These are phyloP conservation scores for Caracal caracal DNA, from an alignment of 2,113 vertebrate species.

Conservation along the genomic window DNA sequence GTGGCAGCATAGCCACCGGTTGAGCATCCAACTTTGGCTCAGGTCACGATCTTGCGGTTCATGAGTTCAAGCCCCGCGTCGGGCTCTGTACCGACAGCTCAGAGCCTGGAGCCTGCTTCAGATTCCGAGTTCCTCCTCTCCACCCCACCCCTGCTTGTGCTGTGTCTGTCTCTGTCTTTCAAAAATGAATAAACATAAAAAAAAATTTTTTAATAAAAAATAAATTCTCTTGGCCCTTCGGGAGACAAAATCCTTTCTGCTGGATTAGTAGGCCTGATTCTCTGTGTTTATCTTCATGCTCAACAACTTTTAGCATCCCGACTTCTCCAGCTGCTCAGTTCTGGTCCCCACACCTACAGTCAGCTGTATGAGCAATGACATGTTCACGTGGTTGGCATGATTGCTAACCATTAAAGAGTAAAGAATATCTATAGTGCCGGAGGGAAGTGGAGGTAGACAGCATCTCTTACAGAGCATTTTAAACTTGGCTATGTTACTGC, in stretches of 20 bases:
- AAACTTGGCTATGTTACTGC: fast-evolving
- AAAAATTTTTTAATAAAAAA: too few relatives aligned
- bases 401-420: background rate
- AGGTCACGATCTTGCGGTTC: too few relatives aligned
- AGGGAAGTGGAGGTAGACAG: background rate
- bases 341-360: background rate
- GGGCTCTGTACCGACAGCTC: too few relatives aligned
- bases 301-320: background rate
- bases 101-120: too few relatives aligned
- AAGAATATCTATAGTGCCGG: background rate
- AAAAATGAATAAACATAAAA: too few relatives aligned
- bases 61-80: too few relatives aligned
- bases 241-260: background rate
- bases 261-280: background rate
- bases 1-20: too few relatives aligned
- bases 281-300: background rate
- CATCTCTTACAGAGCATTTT: background rate
- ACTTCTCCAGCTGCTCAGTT: background rate
- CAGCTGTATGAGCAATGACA: background rate
- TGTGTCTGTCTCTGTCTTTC: too few relatives aligned
- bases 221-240: background rate
- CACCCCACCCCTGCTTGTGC: too few relatives aligned
- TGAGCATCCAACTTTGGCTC: too few relatives aligned
- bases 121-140: too few relatives aligned
- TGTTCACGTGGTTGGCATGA: background rate